Evolutionary conservation across 2,888 invertebrate species (phyloP).

Genomic region (Papilio elwesi): DNA sequence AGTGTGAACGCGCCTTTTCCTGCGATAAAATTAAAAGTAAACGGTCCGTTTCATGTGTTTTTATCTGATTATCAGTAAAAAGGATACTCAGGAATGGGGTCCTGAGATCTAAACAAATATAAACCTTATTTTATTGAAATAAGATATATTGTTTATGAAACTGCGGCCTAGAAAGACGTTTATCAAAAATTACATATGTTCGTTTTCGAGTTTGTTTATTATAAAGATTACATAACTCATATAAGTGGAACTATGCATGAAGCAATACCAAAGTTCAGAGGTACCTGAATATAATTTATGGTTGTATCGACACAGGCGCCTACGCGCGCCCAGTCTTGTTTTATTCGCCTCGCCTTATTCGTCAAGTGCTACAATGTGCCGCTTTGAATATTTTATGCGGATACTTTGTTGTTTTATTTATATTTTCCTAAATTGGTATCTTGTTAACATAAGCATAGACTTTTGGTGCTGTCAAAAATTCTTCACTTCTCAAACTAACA

Average conservation of each 20-base stretch:
- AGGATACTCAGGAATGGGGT: background rate
- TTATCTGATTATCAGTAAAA: constrained; percentile 14
- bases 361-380: constrained; percentile 16
- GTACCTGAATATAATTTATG: constrained; percentile 27
- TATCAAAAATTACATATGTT: background rate
- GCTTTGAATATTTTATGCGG: background rate
- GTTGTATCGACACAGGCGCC: constrained; percentile 14
- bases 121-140: background rate
- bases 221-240: background rate
- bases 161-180: background rate
- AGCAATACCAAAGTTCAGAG: constrained; percentile 25
- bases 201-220: background rate
- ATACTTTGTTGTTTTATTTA: background rate
- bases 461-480: background rate
- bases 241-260: background rate
- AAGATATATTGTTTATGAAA: background rate
- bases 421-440: constrained; percentile 9
- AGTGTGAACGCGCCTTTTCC: constrained; percentile 30
- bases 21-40: constrained; percentile 29
- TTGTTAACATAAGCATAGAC: background rate
- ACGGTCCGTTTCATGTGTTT: background rate
- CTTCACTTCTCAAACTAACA: too few species aligned
- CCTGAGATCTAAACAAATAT: background rate
- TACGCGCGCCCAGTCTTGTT: constrained; percentile 26
- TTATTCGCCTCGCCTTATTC: constrained; percentile 27